These are phyloP conservation scores for Melitaea cinxia DNA, from an alignment of 1,140 invertebrate species.

Conservation along the genomic window DNA sequence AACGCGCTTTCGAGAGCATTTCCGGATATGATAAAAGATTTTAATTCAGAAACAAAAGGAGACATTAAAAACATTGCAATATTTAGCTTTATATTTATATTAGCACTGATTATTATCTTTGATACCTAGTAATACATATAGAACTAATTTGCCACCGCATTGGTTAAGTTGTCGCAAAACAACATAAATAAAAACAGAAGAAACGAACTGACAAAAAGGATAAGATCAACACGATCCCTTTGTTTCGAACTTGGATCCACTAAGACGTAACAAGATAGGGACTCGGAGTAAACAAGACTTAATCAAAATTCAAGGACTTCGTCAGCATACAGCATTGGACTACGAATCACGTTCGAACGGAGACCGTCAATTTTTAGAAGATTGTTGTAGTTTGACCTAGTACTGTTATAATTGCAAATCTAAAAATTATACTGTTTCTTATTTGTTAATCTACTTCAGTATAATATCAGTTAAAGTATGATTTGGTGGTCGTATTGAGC, in stretches of 20 bases:
- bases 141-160: too few species aligned
- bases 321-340: slow-evolving; percentile 17
- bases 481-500: too few species aligned
- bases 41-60: too few species aligned
- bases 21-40: too few species aligned
- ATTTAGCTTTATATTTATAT: too few species aligned
- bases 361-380: background rate
- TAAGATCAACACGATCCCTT: slow-evolving; percentile 24
- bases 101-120: background rate
- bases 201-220: slow-evolving; percentile 11
- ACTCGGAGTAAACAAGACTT: slow-evolving; percentile 20
- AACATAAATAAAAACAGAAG: slow-evolving; percentile 10
- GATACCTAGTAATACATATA: too few species aligned
- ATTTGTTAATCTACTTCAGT: background rate
- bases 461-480: too few species aligned
- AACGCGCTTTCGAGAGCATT: too few species aligned
- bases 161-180: background rate
- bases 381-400: background rate
- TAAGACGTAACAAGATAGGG: slow-evolving; percentile 22
- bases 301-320: slow-evolving; percentile 12
- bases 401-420: background rate
- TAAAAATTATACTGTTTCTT: background rate
- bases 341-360: slow-evolving; percentile 5
- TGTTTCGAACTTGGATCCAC: background rate
- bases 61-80: too few species aligned